Evolutionary conservation across 2,888 invertebrate species (phyloP).

Genomic region (Lepidochitona cinerea): DNA sequence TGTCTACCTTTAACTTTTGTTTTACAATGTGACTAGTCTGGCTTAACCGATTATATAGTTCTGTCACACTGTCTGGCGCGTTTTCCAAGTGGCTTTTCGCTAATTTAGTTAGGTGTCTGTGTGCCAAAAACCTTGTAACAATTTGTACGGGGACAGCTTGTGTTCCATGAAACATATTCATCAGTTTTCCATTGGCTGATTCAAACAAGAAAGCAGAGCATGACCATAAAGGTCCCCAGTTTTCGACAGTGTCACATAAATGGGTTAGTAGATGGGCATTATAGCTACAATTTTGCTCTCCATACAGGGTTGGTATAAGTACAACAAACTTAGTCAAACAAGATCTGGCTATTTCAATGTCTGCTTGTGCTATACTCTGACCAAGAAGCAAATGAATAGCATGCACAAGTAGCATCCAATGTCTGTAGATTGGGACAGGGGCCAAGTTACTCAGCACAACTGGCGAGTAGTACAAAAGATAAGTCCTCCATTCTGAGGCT

Average conservation of each 20-base stretch:
- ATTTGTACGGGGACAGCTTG: neutral
- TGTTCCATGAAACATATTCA: neutral
- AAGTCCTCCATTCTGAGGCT: neutral
- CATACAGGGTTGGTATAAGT: neutral
- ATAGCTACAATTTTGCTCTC: neutral
- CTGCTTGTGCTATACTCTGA: neutral
- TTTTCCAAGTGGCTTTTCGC: neutral
- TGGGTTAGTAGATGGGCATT: neutral
- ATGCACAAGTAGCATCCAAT: neutral
- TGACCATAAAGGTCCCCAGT: neutral
- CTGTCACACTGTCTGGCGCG: neutral
- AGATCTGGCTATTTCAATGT: neutral
- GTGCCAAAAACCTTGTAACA: neutral
- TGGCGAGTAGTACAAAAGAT: neutral
- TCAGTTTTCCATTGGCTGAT: neutral
- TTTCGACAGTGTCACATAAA: no score
- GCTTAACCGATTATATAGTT: neutral
- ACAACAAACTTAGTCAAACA: neutral
- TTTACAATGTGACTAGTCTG: neutral
- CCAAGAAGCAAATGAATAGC: neutral
- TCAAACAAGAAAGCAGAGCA: neutral
- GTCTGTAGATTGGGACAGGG: neutral
- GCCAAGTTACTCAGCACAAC: neutral
- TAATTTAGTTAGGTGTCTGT: neutral
- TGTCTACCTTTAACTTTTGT: neutral